Evolutionary conservation across 2,888 invertebrate species (phyloP), one percentile per base, ranked within the genome.

Genomic region (Ormyrus nitidulus): DNA sequence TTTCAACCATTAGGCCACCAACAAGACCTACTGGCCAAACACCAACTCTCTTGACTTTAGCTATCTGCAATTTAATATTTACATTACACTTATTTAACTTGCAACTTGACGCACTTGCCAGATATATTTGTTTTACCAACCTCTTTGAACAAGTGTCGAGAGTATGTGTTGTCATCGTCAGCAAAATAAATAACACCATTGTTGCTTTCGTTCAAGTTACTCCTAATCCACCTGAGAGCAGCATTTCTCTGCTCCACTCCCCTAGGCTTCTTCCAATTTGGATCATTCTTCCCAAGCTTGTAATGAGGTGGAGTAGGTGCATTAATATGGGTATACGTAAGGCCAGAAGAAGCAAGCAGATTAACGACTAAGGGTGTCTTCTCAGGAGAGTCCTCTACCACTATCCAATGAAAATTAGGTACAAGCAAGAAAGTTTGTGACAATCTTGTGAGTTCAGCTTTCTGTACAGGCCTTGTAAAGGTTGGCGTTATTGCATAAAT

Each of bases 11-110:
- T 88, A 99, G 92, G 0, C 98, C 98, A 8, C 99, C 99, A 0
- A 98, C 99, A 5, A 99, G 92, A 5, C 98, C 99, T 0, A 99
- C 99, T 0, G 97, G 97, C 97, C 97, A 97, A 0, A 98, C 96
- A 5, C 98, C 97, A 0, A 98, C 98, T 84, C 93, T 93, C 84
- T 94, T 93, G 2, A 98, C 94, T 89, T 94, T 94, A 34, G 95
- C 91, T 93, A 97, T 97, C 95, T 96, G 91, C 48, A 93, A 92
- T 59, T 54, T 59, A 46, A 49, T 51, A 65, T 49, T 66, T 66
- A 34, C 2, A 53, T 53, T 19, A 46, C 11, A 10, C 19, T 56
- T 54, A 59, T 56, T 62, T 8, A 49, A 62, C 19, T 34, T 13
- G 11, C 10, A 58, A 65, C 56, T 19, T 34, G 34, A 34, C 34